Percentiles rank a stretch among this genome's conserved stretches.
Evolutionary conservation across 1,140 invertebrate genomes (phyloP).

Genomic region (Listronotus bonariensis): DNA sequence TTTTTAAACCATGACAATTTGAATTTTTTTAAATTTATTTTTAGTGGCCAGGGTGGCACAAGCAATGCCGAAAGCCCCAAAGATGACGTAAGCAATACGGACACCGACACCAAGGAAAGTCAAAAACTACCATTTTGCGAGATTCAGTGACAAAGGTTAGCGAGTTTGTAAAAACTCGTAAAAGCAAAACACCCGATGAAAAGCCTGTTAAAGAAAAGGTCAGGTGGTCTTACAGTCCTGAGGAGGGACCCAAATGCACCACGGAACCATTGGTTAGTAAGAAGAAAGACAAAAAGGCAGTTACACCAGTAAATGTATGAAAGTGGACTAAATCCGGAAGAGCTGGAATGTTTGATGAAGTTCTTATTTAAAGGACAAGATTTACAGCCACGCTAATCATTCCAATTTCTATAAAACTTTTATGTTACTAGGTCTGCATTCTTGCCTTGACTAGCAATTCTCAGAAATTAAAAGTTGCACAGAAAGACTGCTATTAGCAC

Average conservation of each 20-base stretch:
- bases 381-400: too few species aligned
- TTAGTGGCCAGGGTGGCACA: constrained; percentile 56
- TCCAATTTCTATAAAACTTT: too few species aligned
- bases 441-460: too few species aligned
- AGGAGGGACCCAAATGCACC: constrained; percentile 54
- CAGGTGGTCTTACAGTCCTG: constrained; percentile 54
- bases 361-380: background rate
- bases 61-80: constrained; percentile 61
- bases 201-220: constrained; percentile 52
- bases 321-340: constrained; percentile 22
- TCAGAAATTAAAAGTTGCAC: too few species aligned
- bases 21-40: constrained; percentile 17
- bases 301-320: constrained; percentile 51
- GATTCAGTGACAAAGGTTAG: constrained; percentile 70
- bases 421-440: too few species aligned
- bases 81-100: constrained; percentile 62
- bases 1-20: background rate
- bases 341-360: background rate
- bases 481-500: too few species aligned
- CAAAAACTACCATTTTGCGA: constrained; percentile 70
- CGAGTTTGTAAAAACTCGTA: constrained; percentile 57
- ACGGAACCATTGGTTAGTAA: constrained; percentile 51
- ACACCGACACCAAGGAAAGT: constrained; percentile 59
- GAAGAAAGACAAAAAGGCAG: constrained; percentile 50
- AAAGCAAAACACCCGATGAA: constrained; percentile 54